Evolutionary conservation across 2,797 vertebrate genomes (phyloP).

Genomic region (Cygnus olor): DNA sequence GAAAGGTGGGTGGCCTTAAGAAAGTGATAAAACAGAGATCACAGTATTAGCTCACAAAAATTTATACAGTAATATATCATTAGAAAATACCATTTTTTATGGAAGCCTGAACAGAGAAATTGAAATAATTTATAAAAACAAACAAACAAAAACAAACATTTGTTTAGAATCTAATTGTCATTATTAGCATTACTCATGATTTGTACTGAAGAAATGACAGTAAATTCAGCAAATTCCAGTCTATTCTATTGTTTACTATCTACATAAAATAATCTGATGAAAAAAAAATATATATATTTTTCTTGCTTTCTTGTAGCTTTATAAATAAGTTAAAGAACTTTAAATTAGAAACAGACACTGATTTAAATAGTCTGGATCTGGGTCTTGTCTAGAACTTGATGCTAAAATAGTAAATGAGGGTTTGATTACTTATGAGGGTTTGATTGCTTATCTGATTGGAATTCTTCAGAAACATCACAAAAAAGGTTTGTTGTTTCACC

Average conservation of each 20-base stretch:
- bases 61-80: neutral
- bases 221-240: neutral
- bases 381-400: neutral
- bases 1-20: neutral
- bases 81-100: neutral
- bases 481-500: neutral
- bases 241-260: neutral
- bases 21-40: neutral
- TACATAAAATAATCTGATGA: neutral
- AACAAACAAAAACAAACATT: neutral
- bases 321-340: rapidly evolving
- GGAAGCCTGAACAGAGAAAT: neutral
- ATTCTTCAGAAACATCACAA: neutral
- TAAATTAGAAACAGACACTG: neutral
- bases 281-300: neutral
- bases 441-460: neutral
- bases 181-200: neutral
- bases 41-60: neutral
- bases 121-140: neutral
- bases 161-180: neutral
- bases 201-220: neutral
- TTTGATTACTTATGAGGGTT: neutral
- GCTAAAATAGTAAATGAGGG: neutral
- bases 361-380: neutral
- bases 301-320: neutral